Evolutionary conservation across 2,113 vertebrate genomes (phyloP).

Genomic region (Oenanthe oenanthe): DNA sequence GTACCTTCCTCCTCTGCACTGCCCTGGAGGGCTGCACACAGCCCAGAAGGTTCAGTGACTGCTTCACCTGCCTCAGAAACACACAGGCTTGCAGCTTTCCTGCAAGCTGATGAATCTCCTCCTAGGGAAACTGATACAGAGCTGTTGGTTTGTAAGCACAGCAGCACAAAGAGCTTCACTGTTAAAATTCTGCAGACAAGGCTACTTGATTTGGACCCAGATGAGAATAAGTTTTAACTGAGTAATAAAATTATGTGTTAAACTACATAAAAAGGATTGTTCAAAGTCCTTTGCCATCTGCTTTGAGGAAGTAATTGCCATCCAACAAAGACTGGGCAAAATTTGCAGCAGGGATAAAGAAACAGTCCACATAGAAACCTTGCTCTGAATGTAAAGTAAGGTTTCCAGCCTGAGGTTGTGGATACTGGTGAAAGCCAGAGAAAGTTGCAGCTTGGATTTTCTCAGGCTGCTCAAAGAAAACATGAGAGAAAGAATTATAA

Average conservation of each 20-base stretch:
- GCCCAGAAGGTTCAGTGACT: not conserved
- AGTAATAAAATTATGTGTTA: not conserved
- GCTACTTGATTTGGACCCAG: not conserved
- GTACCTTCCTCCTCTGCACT: constrained; percentile 54
- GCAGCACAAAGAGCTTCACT: not conserved
- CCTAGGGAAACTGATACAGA: not conserved
- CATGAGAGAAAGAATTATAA: no score
- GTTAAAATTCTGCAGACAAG: not conserved
- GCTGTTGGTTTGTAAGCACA: not conserved
- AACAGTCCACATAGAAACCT: not conserved
- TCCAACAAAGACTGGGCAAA: not conserved
- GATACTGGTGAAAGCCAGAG: no score
- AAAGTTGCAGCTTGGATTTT: no score
- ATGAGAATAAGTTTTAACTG: not conserved
- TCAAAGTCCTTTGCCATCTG: not conserved
- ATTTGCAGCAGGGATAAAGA: not conserved
- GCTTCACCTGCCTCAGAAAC: not conserved
- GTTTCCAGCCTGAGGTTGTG: not conserved
- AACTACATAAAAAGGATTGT: not conserved
- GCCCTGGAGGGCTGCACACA: not conserved
- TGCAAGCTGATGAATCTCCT: not conserved
- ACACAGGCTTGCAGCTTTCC: not conserved
- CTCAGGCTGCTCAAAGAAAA: no score
- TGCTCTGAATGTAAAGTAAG: not conserved
- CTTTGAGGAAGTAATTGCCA: not conserved